Evolutionary conservation across 64 coral and sea anemone species (phyloP).

Genomic region (Cladopsammia gracilis): DNA sequence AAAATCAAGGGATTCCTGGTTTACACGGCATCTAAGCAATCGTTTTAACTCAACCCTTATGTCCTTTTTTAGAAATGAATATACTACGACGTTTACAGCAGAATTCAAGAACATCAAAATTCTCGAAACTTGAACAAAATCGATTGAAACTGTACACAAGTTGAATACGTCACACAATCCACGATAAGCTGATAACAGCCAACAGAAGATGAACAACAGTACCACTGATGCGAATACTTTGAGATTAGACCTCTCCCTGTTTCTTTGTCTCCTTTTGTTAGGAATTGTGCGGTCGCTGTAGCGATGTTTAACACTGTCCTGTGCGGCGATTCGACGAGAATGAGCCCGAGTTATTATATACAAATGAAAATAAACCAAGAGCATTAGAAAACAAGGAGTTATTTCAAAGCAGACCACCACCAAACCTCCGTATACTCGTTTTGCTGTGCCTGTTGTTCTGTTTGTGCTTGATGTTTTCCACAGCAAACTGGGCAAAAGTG

Average conservation of each 20-base stretch:
- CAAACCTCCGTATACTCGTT: background rate
- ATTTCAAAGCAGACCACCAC: background rate
- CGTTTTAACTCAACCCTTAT: constrained; percentile 23
- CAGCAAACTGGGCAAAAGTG: background rate
- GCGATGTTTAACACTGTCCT: background rate
- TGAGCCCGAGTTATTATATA: background rate
- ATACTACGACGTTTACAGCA: constrained; percentile 46
- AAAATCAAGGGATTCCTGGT: background rate
- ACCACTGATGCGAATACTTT: constrained; percentile 81
- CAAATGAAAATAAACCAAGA: background rate
- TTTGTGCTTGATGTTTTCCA: background rate
- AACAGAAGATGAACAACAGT: constrained; percentile 83
- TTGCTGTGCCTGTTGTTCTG: background rate
- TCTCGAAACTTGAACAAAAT: constrained; percentile 17
- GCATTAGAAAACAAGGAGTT: constrained; percentile 1
- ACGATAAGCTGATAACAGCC: constrained; percentile 81
- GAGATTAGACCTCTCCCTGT: constrained; percentile 45
- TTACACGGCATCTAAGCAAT: background rate
- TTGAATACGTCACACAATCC: constrained; percentile 15
- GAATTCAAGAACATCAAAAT: constrained; percentile 45
- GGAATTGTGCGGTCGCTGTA: background rate
- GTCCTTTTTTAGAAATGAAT: constrained; percentile 57
- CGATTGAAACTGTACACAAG: background rate
- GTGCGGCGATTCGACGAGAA: background rate
- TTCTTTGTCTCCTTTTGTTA: constrained; percentile 3